Percentiles rank a stretch among this genome's conserved stretches.
Conservation (phyloP, 2,797 vertebrate genomes). For the Carapus acus region DNA sequence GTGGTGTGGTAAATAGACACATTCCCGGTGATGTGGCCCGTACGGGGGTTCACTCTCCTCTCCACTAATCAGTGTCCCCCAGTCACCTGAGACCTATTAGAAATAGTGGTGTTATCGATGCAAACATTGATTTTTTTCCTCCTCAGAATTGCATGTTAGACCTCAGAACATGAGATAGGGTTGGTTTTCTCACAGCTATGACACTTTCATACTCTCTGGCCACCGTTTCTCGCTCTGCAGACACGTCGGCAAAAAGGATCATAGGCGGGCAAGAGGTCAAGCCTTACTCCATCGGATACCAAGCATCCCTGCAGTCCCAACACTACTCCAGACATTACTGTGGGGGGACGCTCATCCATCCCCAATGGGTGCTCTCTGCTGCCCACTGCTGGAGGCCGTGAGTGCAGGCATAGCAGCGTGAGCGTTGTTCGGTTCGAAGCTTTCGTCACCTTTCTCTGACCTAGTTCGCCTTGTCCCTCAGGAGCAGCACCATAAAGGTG, state of each 20-base stretch:
- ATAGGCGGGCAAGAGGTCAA: slow-evolving; percentile 71
- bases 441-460: neutral
- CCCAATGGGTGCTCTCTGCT: slow-evolving; percentile 73
- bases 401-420: too few species aligned
- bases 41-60: neutral
- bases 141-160: neutral
- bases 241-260: slow-evolving; percentile 54
- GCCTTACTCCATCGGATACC: slow-evolving; percentile 67
- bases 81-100: neutral
- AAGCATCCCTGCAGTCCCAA: slow-evolving; percentile 62
- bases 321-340: slow-evolving; percentile 72
- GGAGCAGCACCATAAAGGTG: slow-evolving; percentile 54
- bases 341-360: slow-evolving; percentile 66
- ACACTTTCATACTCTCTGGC: too few species aligned
- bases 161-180: neutral
- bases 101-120: neutral
- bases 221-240: too few species aligned
- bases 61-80: neutral
- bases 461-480: slow-evolving; percentile 27
- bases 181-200: neutral
- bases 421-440: too few species aligned
- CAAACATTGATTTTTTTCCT: neutral
- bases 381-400: slow-evolving; percentile 78
- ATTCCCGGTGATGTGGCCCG: neutral
- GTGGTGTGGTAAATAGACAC: too few species aligned